phyloP scores from a whole-genome alignment of 2,797 vertebrate genomes.

The Cynodonichthys magdalenae region DNA sequence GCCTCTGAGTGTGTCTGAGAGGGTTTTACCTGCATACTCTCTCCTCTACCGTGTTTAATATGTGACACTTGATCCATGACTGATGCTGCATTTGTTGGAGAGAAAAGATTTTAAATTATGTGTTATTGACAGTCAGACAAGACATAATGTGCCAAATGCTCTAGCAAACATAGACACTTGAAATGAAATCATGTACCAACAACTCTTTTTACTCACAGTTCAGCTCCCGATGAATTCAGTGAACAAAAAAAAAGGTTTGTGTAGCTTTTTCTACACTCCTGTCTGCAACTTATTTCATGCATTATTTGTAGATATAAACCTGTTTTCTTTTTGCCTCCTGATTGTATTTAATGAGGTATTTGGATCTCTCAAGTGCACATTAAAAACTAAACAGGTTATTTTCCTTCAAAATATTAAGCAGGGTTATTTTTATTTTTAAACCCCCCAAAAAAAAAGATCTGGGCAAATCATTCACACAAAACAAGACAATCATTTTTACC shows the following conservation, averaged over 20 bases:
- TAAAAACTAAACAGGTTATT: not conserved
- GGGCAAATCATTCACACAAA: conserved; percentile 5
- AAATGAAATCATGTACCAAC: not conserved
- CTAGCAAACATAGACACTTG: conserved; percentile 8
- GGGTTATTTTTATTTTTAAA: not conserved
- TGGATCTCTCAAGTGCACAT: not conserved
- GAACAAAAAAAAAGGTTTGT: too few species aligned
- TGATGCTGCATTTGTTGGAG: conserved; percentile 14
- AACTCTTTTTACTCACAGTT: conserved; percentile 3
- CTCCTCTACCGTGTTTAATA: conserved; percentile 24
- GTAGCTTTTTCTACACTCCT: too few species aligned
- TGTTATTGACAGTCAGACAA: conserved; percentile 48
- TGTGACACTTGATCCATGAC: conserved; percentile 20
- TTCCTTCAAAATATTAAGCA: not conserved
- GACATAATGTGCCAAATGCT: conserved; percentile 36
- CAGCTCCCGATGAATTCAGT: not conserved
- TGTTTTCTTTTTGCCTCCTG: not conserved
- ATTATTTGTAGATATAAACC: not conserved
- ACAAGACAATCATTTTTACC: not conserved
- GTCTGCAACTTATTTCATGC: not conserved
- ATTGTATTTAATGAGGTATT: not conserved
- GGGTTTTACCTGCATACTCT: conserved; percentile 18
- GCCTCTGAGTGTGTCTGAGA: conserved; percentile 8
- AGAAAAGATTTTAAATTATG: conserved; percentile 38
- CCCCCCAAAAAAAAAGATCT: not conserved